A percentile compares a stretch with the other conserved stretches of the same genome.
Evolutionary conservation across 2,888 invertebrate genomes (phyloP).

Genomic region (Napeogenes sylphis): DNA sequence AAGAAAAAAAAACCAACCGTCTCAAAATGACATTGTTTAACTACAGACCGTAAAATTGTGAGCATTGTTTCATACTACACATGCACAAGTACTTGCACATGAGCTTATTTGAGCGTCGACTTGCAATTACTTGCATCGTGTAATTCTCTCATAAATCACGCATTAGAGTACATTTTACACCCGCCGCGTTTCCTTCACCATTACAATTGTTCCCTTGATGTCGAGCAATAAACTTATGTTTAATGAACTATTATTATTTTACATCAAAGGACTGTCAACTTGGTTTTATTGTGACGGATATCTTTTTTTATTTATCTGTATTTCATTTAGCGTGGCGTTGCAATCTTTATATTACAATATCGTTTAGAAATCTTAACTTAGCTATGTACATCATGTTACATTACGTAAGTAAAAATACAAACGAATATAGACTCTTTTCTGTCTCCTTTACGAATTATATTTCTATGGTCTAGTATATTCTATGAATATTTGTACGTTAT

Average conservation of each 20-base stretch:
- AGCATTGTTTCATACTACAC: not conserved
- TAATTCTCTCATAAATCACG: slow-evolving; percentile 43
- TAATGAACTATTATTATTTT: slow-evolving; percentile 45
- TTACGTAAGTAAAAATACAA: no score
- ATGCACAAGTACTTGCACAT: not conserved
- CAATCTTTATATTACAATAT: slow-evolving; percentile 6
- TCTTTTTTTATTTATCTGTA: slow-evolving; percentile 16
- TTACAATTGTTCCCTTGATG: slow-evolving; percentile 52
- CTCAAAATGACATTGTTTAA: no score
- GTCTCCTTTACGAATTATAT: no score
- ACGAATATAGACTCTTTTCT: no score
- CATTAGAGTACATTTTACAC: slow-evolving; percentile 46
- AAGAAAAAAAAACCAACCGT: no score
- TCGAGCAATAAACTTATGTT: slow-evolving; percentile 50
- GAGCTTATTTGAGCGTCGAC: slow-evolving; percentile 11
- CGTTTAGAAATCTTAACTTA: no score
- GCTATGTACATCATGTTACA: no score
- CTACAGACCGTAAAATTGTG: not conserved
- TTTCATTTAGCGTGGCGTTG: slow-evolving; percentile 8
- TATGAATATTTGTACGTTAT: no score
- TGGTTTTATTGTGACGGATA: not conserved
- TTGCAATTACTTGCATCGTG: slow-evolving; percentile 21
- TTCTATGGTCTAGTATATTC: no score
- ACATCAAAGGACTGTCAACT: slow-evolving; percentile 34
- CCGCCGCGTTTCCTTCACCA: slow-evolving; percentile 46